These are phyloP conservation scores for Frieseomelitta varia DNA, from an alignment of 1,140 invertebrate genomes.

Conservation along the genomic window DNA sequence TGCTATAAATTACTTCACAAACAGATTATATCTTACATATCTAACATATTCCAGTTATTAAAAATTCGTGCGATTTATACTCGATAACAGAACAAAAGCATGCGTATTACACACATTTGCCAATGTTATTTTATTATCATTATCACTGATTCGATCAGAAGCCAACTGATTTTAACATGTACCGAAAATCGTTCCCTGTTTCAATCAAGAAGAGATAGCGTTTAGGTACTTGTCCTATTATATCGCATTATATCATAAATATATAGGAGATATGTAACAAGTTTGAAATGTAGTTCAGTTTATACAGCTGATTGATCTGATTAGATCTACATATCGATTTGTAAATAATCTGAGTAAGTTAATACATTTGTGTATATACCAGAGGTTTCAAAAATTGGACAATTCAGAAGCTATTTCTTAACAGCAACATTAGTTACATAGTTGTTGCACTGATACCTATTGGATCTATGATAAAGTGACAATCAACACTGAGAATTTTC, in stretches of 20 bases:
- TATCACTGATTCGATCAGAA: neutral
- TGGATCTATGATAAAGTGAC: no score
- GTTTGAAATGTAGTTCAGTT: neutral
- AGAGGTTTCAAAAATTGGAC: neutral
- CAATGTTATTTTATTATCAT: neutral
- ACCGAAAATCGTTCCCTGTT: neutral
- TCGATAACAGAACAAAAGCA: neutral
- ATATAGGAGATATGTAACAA: neutral
- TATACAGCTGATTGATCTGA: slow-evolving; percentile 14
- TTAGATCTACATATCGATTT: neutral
- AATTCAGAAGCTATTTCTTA: no score
- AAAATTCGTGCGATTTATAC: neutral
- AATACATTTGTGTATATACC: neutral
- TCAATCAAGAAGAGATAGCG: neutral
- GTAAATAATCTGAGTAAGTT: neutral
- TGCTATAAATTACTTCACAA: neutral
- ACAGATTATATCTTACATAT: neutral
- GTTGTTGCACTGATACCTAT: neutral
- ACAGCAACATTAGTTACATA: neutral
- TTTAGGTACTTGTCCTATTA: neutral
- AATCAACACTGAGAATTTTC: no score
- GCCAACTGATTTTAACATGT: slow-evolving; percentile 8
- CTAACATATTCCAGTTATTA: neutral
- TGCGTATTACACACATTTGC: neutral
- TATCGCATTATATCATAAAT: neutral